Evolutionary conservation across 2,113 vertebrate species (phyloP).

Genomic region (Phalacrocorax aristotelis): DNA sequence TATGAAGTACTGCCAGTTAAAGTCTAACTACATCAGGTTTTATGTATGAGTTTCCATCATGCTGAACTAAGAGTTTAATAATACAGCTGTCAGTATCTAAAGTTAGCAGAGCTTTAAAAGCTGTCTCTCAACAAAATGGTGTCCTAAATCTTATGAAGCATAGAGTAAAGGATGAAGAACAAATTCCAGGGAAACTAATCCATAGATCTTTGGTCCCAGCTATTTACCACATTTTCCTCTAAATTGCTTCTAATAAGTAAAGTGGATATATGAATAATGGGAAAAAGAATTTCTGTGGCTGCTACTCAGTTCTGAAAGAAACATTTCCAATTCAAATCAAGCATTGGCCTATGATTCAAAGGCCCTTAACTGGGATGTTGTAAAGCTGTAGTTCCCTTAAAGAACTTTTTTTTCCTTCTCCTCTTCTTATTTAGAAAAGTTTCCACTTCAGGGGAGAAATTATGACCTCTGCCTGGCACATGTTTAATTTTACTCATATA

Average conservation of each 20-base stretch:
- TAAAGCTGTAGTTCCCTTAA: background rate
- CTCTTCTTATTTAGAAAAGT: background rate
- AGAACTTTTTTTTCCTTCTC: background rate
- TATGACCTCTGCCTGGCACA: background rate
- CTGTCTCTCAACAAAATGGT: background rate
- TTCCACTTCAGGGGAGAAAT: background rate
- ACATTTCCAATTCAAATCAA: background rate
- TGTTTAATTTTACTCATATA: background rate
- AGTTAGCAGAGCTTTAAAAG: constrained; percentile 20
- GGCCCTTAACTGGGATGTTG: background rate
- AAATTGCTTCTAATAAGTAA: background rate
- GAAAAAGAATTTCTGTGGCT: background rate
- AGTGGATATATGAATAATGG: background rate
- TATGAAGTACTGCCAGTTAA: constrained; percentile 16
- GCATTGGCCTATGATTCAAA: background rate
- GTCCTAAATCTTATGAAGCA: background rate
- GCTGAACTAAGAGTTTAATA: constrained; percentile 50
- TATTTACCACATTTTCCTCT: background rate
- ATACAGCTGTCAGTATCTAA: constrained; percentile 27
- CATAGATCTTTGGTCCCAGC: background rate
- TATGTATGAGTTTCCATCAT: background rate
- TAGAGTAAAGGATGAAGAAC: background rate
- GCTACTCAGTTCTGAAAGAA: background rate
- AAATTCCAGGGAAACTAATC: background rate
- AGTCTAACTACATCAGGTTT: background rate